Evolutionary conservation across 2,888 invertebrate genomes (phyloP).

Genomic region (Lomographa bimaculata): DNA sequence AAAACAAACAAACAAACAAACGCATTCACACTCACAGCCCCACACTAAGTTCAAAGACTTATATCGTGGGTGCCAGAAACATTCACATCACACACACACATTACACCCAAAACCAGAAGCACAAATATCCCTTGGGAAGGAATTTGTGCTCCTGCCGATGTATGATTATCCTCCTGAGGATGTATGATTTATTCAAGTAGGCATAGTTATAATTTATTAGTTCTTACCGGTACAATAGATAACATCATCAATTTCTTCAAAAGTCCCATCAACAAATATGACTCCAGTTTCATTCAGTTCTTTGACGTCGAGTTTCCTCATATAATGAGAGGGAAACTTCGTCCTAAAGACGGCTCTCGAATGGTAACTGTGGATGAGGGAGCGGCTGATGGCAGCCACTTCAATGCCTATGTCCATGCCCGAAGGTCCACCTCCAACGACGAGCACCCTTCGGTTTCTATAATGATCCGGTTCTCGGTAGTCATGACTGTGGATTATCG

Average conservation of each 20-base stretch:
- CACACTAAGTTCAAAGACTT: too few species aligned
- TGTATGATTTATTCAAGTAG: too few species aligned
- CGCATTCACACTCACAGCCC: too few species aligned
- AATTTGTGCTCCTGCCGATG: too few species aligned
- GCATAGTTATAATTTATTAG: too few species aligned
- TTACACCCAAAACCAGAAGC: too few species aligned
- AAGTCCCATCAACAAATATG: constrained; percentile 84
- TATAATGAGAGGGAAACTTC: constrained; percentile 72
- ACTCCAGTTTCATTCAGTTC: constrained; percentile 78
- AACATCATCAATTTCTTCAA: constrained; percentile 85
- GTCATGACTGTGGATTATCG: constrained; percentile 88
- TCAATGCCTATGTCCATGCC: constrained; percentile 89
- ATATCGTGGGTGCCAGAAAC: too few species aligned
- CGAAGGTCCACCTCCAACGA: constrained; percentile 89
- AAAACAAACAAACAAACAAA: too few species aligned
- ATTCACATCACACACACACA: too few species aligned
- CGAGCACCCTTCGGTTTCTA: constrained; percentile 81
- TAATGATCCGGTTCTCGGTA: constrained; percentile 86
- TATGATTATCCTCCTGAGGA: too few species aligned
- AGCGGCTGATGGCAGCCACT: constrained; percentile 68
- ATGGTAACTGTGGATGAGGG: constrained; percentile 81
- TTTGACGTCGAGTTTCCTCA: constrained; percentile 77
- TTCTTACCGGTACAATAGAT: constrained; percentile 91
- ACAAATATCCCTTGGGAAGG: too few species aligned
- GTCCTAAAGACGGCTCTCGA: constrained; percentile 60